Percentiles rank a stretch among this genome's conserved stretches.
phyloP scores from a whole-genome alignment of 2,797 vertebrate species.

The Euphonia xanthogaster region DNA sequence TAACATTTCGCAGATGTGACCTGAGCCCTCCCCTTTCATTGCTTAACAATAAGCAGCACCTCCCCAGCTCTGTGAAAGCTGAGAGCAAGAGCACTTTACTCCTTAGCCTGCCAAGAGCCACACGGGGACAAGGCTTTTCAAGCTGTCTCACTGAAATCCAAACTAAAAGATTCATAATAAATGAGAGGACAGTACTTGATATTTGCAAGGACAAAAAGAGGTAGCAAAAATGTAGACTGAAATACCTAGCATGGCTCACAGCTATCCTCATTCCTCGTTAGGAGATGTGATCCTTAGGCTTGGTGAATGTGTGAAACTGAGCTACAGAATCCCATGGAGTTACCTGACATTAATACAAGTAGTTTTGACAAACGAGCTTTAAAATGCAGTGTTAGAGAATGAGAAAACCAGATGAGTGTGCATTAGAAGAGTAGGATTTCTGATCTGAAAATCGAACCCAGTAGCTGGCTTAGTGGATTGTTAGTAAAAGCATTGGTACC shows the following conservation, averaged over 20 bases:
- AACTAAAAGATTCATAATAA: constrained; percentile 62
- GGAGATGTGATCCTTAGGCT: neutral
- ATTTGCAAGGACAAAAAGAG: neutral
- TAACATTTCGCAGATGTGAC: constrained; percentile 77
- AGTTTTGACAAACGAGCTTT: neutral
- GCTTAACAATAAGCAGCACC: constrained; percentile 74
- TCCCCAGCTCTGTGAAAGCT: constrained; percentile 60
- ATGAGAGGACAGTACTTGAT: constrained; percentile 1
- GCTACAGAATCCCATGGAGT: neutral
- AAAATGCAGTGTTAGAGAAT: neutral
- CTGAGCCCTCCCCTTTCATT: constrained; percentile 70
- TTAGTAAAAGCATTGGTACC: neutral
- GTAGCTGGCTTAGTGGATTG: neutral
- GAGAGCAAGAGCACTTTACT: constrained; percentile 69
- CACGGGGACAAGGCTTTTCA: constrained; percentile 69
- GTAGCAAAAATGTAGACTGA: neutral
- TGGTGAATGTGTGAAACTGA: neutral
- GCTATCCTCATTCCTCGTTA: neutral
- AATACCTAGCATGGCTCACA: neutral
- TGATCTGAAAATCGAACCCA: neutral
- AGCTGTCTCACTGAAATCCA: constrained; percentile 65
- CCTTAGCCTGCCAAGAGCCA: constrained; percentile 68
- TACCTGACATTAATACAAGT: neutral
- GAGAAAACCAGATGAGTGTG: neutral
- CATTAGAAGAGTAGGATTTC: neutral